Conservation (phyloP, 2,797 vertebrate genomes). For the Florisuga fusca region DNA sequence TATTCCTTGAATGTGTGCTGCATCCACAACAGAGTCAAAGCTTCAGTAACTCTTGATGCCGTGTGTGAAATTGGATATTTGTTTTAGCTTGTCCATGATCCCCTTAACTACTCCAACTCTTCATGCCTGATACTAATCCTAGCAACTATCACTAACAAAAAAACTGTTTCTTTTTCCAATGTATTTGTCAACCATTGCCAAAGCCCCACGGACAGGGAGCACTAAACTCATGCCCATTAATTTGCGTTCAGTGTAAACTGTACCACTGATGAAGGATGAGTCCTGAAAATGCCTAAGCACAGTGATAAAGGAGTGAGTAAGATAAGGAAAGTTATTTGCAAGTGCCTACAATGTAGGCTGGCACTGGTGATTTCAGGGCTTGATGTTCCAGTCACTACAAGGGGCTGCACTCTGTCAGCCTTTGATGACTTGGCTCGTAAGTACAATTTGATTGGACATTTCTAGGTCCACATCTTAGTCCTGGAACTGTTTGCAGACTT, state of each 20-base stretch:
- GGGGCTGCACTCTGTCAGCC: background rate
- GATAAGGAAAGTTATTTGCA: background rate
- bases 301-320: background rate
- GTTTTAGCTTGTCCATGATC: background rate
- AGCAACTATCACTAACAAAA: background rate
- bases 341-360: background rate
- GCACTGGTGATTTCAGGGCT: background rate
- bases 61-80: background rate
- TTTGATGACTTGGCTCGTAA: background rate
- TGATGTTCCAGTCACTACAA: background rate
- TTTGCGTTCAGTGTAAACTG: background rate
- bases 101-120: background rate
- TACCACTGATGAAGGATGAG: background rate
- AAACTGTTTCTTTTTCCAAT: fast-evolving
- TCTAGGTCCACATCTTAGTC: background rate
- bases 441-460: background rate
- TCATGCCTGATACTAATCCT: background rate
- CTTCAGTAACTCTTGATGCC: background rate
- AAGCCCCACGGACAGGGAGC: background rate
- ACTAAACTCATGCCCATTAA: background rate
- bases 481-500: background rate
- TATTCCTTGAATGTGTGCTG: background rate
- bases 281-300: background rate
- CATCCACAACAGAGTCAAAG: background rate
- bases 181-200: background rate